These are phyloP conservation scores for Saturnia pavonia DNA, from an alignment of 2,888 invertebrate genomes.

Conservation along the genomic window DNA sequence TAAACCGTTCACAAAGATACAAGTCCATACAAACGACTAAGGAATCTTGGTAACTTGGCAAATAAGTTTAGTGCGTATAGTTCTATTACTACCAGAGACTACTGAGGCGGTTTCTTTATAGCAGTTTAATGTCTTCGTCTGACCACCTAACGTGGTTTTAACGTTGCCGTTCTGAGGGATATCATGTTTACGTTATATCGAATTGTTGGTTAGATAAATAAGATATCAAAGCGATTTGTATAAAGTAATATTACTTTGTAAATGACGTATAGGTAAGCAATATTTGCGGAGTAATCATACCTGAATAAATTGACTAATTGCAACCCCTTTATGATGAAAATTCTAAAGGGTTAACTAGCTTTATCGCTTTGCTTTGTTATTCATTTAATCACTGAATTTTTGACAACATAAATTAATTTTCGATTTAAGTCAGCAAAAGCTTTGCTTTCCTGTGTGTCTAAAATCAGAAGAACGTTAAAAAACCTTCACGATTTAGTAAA, in stretches of 20 bases:
- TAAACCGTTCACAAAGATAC: conserved; percentile 26
- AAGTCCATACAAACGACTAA: conserved; percentile 33
- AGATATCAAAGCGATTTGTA: not conserved
- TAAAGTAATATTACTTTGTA: not conserved
- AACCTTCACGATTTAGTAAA: no score
- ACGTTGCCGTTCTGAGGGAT: conserved; percentile 18
- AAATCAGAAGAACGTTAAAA: no score
- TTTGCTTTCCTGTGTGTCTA: no score
- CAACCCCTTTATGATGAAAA: no score
- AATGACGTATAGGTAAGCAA: not conserved
- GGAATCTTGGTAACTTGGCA: conserved; percentile 43
- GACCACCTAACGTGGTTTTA: conserved; percentile 38
- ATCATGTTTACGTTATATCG: not conserved
- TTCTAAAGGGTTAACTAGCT: no score
- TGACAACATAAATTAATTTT: no score
- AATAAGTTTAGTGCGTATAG: conserved; percentile 47
- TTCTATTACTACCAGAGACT: conserved; percentile 38
- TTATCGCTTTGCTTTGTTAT: no score
- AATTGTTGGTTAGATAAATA: not conserved
- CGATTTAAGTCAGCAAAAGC: no score
- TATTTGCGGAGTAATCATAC: not conserved
- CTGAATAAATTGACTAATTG: not conserved
- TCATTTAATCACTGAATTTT: no score
- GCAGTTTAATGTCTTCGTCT: conserved; percentile 62
- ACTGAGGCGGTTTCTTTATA: conserved; percentile 62